phyloP scores from a whole-genome alignment of 2,888 invertebrate species.

The Drosophila pseudotakahashii region DNA sequence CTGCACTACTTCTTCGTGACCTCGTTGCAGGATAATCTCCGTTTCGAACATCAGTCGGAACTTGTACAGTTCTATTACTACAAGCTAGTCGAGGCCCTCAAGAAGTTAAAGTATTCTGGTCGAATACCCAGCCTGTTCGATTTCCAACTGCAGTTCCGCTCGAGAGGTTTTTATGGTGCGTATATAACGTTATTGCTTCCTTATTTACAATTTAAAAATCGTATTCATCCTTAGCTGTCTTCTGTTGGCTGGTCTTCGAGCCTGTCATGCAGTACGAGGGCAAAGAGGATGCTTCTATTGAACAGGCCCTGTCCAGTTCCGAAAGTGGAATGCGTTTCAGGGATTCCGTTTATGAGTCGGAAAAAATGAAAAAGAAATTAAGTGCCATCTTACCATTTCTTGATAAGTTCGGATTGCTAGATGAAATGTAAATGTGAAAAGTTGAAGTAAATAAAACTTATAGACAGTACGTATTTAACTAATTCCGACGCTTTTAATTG shows the following conservation, averaged over 20 bases:
- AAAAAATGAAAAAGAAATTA: conserved; percentile 72
- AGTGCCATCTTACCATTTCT: conserved; percentile 76
- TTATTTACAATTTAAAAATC: not conserved
- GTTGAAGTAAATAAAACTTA: not conserved
- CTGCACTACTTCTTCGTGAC: conserved; percentile 80
- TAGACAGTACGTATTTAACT: not conserved
- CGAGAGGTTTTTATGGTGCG: conserved; percentile 59
- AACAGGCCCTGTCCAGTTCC: conserved; percentile 65
- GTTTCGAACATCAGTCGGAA: conserved; percentile 64
- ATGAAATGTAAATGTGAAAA: conserved; percentile 48
- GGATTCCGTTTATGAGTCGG: conserved; percentile 68
- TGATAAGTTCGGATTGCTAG: conserved; percentile 81
- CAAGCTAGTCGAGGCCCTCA: conserved; percentile 59
- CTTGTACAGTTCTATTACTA: conserved; percentile 75
- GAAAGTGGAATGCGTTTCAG: conserved; percentile 72
- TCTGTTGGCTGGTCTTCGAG: conserved; percentile 72
- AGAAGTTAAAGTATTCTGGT: conserved; percentile 49
- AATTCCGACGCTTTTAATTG: not conserved
- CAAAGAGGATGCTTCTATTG: conserved; percentile 76
- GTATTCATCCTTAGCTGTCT: conserved; percentile 65
- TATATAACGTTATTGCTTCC: accelerated
- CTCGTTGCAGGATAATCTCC: conserved; percentile 70
- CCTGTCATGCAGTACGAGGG: conserved; percentile 78
- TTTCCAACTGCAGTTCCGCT: conserved; percentile 57
- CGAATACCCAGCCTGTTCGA: conserved; percentile 71